Evolutionary conservation across 2,797 vertebrate genomes (phyloP).

Genomic region (Taeniopygia guttata): DNA sequence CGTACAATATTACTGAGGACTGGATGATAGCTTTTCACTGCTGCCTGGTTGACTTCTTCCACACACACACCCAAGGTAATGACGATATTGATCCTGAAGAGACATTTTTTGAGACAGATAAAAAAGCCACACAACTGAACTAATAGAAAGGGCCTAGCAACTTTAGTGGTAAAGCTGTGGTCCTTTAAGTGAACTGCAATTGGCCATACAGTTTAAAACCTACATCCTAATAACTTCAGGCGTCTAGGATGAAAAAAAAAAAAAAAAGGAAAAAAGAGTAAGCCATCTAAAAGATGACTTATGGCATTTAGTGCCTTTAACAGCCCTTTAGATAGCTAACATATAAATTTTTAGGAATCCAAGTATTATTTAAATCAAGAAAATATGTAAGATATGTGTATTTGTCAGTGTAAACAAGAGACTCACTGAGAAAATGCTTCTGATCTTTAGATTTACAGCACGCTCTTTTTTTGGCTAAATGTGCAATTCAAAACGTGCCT

Average conservation of each 20-base stretch:
- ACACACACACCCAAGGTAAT: slow-evolving; percentile 71
- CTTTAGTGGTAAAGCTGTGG: slow-evolving; percentile 8
- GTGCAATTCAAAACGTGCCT: slow-evolving; percentile 74
- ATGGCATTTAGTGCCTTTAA: background rate
- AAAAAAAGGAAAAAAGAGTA: background rate
- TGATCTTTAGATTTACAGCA: slow-evolving; percentile 53
- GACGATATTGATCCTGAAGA: slow-evolving; percentile 74
- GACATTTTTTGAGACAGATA: slow-evolving; percentile 69
- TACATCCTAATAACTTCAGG: slow-evolving; percentile 18
- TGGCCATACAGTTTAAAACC: slow-evolving; percentile 46
- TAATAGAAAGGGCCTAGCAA: slow-evolving; percentile 66
- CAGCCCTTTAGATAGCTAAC: background rate
- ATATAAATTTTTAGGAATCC: background rate
- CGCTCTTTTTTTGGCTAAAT: slow-evolving; percentile 63
- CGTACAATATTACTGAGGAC: slow-evolving; percentile 73
- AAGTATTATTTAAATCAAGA: background rate
- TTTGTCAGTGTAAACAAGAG: slow-evolving; percentile 48
- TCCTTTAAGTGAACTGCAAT: slow-evolving; percentile 42
- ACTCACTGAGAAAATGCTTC: slow-evolving; percentile 44
- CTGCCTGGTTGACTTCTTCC: slow-evolving; percentile 73
- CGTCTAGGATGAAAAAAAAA: background rate
- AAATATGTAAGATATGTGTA: background rate
- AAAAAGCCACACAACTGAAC: slow-evolving; percentile 65
- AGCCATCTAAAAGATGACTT: slow-evolving; percentile 21
- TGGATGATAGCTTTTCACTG: slow-evolving; percentile 76